A percentile compares a stretch with the other conserved stretches of the same genome.
Conservation (phyloP, 2,113 vertebrate species). For the Aepyceros melampus region DNA sequence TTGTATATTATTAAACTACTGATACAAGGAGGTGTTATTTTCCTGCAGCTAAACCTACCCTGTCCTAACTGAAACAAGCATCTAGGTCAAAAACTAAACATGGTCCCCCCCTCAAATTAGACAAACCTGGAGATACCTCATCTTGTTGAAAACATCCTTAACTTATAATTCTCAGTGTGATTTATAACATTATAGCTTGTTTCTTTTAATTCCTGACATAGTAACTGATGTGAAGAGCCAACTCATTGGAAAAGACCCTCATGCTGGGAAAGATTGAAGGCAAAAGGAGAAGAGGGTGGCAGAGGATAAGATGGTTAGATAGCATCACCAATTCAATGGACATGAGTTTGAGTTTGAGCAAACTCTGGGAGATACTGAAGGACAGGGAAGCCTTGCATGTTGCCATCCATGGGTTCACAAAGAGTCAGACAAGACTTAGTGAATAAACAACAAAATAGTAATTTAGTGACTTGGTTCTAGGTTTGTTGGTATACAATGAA, state of each 20-base stretch:
- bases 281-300: background rate
- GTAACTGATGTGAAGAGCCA: background rate
- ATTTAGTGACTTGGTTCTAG: background rate
- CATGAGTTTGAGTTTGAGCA: background rate
- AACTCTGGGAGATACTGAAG: background rate
- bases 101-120: background rate
- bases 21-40: background rate
- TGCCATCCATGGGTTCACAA: background rate
- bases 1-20: background rate
- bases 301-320: background rate
- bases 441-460: background rate
- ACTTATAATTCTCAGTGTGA: background rate
- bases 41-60: background rate
- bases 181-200: background rate
- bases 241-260: background rate
- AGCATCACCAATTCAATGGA: background rate
- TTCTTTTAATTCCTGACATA: background rate
- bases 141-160: background rate
- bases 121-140: background rate
- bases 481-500: background rate
- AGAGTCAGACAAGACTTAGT: background rate
- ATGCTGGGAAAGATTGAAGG: background rate
- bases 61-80: background rate
- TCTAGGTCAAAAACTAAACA: background rate
- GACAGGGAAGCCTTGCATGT: background rate